A percentile compares a stretch with the other conserved stretches of the same genome.
Evolutionary conservation across 1,140 invertebrate species (phyloP).

Genomic region (Centruroides sculpturatus): DNA sequence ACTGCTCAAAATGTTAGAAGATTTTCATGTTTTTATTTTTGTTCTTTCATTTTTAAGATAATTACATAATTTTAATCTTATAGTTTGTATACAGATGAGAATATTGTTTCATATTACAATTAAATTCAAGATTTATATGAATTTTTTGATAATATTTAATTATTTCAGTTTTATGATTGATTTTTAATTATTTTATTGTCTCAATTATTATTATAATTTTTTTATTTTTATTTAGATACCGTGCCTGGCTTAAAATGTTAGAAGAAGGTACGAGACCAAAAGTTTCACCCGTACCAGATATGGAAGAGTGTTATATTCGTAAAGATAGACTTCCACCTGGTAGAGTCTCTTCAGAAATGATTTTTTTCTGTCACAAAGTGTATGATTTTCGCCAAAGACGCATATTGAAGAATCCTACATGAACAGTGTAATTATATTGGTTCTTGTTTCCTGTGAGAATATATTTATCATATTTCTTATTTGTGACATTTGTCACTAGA

Average conservation of each 20-base stretch:
- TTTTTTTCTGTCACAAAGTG: slow-evolving; percentile 84
- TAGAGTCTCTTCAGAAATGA: slow-evolving; percentile 63
- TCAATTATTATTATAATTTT: neutral
- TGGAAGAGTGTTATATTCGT: slow-evolving; percentile 35
- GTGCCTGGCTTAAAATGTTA: neutral
- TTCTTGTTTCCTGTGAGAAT: too few species aligned
- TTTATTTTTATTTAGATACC: slow-evolving; percentile 1
- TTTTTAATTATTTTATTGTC: neutral
- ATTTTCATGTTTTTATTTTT: too few species aligned
- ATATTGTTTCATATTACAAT: too few species aligned
- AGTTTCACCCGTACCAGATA: slow-evolving; percentile 37
- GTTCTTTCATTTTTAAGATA: too few species aligned
- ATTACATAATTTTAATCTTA: too few species aligned
- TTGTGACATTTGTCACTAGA: too few species aligned
- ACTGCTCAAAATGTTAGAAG: too few species aligned
- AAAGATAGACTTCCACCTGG: slow-evolving; percentile 46
- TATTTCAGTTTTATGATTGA: neutral
- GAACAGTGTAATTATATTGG: neutral
- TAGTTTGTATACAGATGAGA: too few species aligned
- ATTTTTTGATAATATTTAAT: neutral
- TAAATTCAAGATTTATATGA: too few species aligned
- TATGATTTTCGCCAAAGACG: slow-evolving; percentile 76
- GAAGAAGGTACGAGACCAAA: slow-evolving; percentile 2
- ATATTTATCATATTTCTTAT: too few species aligned
- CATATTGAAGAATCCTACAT: slow-evolving; percentile 22